Evolutionary conservation across 2,797 vertebrate genomes (phyloP), one percentile per base, ranked within the genome.

Genomic region (Poecilia velifera): DNA sequence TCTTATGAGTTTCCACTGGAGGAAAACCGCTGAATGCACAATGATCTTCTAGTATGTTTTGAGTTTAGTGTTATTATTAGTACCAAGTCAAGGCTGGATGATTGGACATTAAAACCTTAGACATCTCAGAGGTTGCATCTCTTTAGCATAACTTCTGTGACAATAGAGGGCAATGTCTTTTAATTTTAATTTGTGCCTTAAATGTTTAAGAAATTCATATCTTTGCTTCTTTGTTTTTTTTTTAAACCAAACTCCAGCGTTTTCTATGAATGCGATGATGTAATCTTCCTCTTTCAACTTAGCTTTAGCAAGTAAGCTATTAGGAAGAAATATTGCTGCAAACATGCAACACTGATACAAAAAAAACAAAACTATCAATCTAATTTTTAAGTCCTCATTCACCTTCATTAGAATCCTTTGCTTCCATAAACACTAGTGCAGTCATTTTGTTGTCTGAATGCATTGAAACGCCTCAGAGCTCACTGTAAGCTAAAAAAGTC

Each of bases 401-500:
- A 66, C 77, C 76, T 57, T 76, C 18, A 80, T 14, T n/a, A 16
- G 64, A 76, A 77, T 66, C 81, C 78, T 55, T 39, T 31, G 39
- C 68, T 85, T 68, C 7, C 4, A 79, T 79, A 70, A 83, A 74
- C 43, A 74, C 28, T 64, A 8, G 25, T 53, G 36, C 66, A 76
- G 78, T 73, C 28, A 64, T 39, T 77, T 68, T 22, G 36, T 79
- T 82, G 86, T 72, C 79, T 57, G 74, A 34, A 76, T 82, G 70
- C 25, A 78, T 80, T 81, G 73, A 82, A 88, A 88, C 80, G 36
- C 80, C 81, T 85, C 31, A 10, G 49, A 80, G 62, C 74, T 87
- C 74, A 89, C 88, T 84, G 84, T 77, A 41, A 86, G 57, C 76
- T 53, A 83, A 75, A 86, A 80, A 77, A 1, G 22, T 74, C 53